A percentile compares a stretch with the other conserved stretches of the same genome.
Conservation (phyloP, 2,113 vertebrate species). For the Pycnonotus jocosus region DNA sequence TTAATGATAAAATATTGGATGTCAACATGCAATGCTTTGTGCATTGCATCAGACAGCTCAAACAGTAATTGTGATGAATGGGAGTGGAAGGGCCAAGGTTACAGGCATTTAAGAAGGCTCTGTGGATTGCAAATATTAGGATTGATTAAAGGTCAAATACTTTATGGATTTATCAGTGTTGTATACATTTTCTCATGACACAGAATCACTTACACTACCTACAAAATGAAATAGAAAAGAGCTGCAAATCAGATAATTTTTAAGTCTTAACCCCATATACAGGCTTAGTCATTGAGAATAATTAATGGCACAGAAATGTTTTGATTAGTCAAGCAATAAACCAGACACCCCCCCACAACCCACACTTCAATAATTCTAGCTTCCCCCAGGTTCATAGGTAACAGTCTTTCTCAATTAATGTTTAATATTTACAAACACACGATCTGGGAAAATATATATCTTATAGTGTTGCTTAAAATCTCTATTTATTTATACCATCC, state of each 20-base stretch:
- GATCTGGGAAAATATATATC: neutral
- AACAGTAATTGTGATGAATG: conserved; percentile 79
- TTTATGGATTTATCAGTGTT: conserved; percentile 76
- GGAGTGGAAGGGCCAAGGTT: conserved; percentile 63
- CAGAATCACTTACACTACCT: conserved; percentile 44
- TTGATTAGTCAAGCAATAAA: conserved; percentile 41
- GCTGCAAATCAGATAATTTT: conserved; percentile 47
- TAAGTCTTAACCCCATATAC: neutral
- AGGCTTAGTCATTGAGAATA: neutral
- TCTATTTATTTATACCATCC: neutral
- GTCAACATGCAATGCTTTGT: conserved; percentile 63
- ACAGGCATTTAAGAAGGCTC: conserved; percentile 70
- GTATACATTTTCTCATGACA: conserved; percentile 66
- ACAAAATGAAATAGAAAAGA: conserved; percentile 31
- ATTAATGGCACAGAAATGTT: conserved; percentile 49
- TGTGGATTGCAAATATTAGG: conserved; percentile 74
- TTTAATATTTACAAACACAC: neutral
- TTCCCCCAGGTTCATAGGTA: neutral
- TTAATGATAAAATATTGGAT: conserved; percentile 81
- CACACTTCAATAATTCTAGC: neutral
- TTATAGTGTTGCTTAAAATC: neutral
- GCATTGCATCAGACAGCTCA: conserved; percentile 69
- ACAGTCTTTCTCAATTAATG: neutral
- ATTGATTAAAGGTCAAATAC: conserved; percentile 81
- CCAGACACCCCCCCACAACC: neutral